Percentiles rank a stretch among this genome's conserved stretches.
These are phyloP conservation scores for Enteromius paludinosus DNA, from an alignment of 2,797 vertebrate species.

Conservation along the genomic window DNA sequence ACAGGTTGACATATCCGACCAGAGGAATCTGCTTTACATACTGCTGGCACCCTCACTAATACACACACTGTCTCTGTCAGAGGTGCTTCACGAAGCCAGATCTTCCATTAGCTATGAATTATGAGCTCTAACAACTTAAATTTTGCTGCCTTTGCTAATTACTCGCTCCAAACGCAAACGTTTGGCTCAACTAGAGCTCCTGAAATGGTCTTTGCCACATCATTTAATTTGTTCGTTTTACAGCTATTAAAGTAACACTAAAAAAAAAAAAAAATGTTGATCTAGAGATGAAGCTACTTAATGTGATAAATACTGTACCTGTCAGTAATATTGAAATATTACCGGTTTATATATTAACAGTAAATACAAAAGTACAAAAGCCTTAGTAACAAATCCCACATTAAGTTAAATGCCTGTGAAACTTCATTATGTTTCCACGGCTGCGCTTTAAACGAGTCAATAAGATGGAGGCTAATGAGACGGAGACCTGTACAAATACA, in stretches of 20 bases:
- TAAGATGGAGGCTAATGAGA: constrained; percentile 32
- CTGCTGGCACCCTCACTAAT: constrained; percentile 33
- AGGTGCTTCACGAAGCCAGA: constrained; percentile 51
- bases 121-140: constrained; percentile 51
- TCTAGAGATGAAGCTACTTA: neutral
- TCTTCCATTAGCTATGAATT: constrained; percentile 57
- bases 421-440: constrained; percentile 82
- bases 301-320: neutral
- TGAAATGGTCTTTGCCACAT: neutral
- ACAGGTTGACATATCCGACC: constrained; percentile 62
- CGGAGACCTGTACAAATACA: neutral
- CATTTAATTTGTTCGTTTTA: neutral
- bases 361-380: constrained; percentile 15
- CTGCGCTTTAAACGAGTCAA: constrained; percentile 69
- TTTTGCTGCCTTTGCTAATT: constrained; percentile 47
- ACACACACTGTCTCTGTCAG: constrained; percentile 20
- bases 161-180: constrained; percentile 31
- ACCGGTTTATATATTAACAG: neutral
- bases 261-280: too few relatives aligned
- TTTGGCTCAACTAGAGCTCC: constrained; percentile 29
- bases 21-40: constrained; percentile 61
- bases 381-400: neutral
- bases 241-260: neutral
- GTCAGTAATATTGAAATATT: neutral
- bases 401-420: constrained; percentile 48